Base-by-base conservation (phyloP, 1,140 invertebrate genomes). In the Elymnias hypermnestra region DNA sequence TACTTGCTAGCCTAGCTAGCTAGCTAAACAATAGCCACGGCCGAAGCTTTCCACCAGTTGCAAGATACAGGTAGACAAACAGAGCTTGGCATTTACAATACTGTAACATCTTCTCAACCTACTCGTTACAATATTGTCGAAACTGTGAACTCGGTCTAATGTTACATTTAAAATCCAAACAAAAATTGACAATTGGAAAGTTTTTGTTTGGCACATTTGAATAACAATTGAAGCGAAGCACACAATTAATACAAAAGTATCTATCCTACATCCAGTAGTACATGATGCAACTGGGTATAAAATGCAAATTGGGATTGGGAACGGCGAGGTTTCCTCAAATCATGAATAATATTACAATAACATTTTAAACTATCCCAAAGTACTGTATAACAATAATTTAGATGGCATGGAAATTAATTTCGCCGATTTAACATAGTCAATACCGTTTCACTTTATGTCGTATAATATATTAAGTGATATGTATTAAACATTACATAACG, bases 181-280 rank as follows among this genome's bases (percentile, higher is more conserved):
- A 42, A n/a, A 31, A 15, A 33, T 33, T 33, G 31, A 35, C 31
- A 26, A 26, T 36, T 25, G 12, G 35, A 51, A 55, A 46, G 9
- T 28, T 28, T 5, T 31, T 1, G 6, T 73, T 73, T 73, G 70
- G 70, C 67, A 73, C 70, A 57, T 57, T 53, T 37, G 61, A 36
- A 36, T 36, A 59, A 53, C 57, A 56, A 57, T 47, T 41, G 51
- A 50, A 57, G 65, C 62, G 47, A 69, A 72, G 71, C 65, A 48
- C 68, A 65, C 63, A 58, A 57, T 58, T 35, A 64, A 48, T 63
- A 53, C 48, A 51, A 63, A 9, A 14, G 28, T 15, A 9, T 31
- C 9, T 15, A 31, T 15, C 8, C 28, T 31, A 31, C 28, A 12
- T 31, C 15, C 13, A 1, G 13, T 15, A 14, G 28, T 31, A 31